Conservation (phyloP, 1,140 invertebrate genomes). For the Pseudomyrmex concolor region DNA sequence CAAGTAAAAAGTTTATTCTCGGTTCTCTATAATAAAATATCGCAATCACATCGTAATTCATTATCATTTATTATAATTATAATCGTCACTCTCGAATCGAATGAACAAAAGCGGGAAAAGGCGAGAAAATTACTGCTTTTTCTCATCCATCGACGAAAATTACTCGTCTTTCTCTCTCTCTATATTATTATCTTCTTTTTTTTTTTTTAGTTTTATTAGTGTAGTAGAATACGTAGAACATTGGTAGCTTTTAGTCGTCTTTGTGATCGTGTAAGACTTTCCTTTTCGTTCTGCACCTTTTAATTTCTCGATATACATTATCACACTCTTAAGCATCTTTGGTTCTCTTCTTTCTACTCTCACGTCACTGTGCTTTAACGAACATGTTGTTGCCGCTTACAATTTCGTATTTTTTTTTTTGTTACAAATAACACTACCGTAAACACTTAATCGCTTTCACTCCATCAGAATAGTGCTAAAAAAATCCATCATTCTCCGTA, state of each 20-base stretch:
- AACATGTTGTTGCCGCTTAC: neutral
- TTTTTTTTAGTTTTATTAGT: slow-evolving; percentile 29
- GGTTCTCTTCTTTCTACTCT: slow-evolving; percentile 9
- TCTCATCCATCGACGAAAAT: slow-evolving; percentile 17
- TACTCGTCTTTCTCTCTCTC: slow-evolving; percentile 27
- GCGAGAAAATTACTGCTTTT: slow-evolving; percentile 8
- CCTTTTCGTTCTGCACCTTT: slow-evolving; percentile 30
- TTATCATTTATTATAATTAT: neutral
- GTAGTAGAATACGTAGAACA: slow-evolving; percentile 42
- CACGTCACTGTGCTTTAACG: slow-evolving; percentile 5
- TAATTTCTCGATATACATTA: slow-evolving; percentile 19
- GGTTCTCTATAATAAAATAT: neutral
- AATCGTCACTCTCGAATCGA: neutral
- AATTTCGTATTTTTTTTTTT: too few relatives aligned
- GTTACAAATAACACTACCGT: too few relatives aligned
- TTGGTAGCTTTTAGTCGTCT: slow-evolving; percentile 42
- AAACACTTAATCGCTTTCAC: too few relatives aligned
- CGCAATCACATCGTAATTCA: neutral
- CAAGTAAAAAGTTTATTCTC: neutral
- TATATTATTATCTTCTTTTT: slow-evolving; percentile 30
- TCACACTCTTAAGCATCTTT: slow-evolving; percentile 7
- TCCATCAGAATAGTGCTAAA: too few relatives aligned
- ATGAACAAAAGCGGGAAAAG: slow-evolving; percentile 16
- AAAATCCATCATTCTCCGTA: slow-evolving; percentile 2
- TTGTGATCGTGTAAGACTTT: slow-evolving; percentile 53